These are phyloP conservation scores for Virgularia gustaviana DNA, from an alignment of 92 coral and sea anemone genomes.

Conservation along the genomic window DNA sequence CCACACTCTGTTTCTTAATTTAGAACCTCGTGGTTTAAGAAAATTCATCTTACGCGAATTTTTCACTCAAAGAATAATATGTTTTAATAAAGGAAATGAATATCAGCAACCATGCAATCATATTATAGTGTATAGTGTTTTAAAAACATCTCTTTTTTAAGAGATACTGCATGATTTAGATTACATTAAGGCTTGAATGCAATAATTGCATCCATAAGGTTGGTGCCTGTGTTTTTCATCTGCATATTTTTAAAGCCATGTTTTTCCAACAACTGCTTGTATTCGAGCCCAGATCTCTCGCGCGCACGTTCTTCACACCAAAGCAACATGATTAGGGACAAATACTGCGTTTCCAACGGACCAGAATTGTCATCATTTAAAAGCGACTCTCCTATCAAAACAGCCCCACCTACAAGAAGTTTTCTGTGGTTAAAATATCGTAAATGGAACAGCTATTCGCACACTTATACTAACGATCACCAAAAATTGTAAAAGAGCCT, in stretches of 20 bases:
- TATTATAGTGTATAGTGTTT: too few relatives aligned
- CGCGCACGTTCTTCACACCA: conserved; percentile 33
- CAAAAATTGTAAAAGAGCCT: background rate
- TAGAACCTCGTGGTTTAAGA: too few relatives aligned
- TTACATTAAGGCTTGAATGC: too few relatives aligned
- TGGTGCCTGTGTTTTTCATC: background rate
- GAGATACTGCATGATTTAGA: too few relatives aligned
- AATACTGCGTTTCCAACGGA: conserved; percentile 43
- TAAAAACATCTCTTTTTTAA: too few relatives aligned
- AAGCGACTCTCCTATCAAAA: conserved; percentile 58
- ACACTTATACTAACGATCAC: background rate
- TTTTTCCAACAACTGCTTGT: conserved; percentile 32
- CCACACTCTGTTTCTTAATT: too few relatives aligned
- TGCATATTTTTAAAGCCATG: conserved; percentile 26
- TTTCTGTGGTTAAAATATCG: background rate
- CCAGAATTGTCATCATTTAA: conserved; percentile 63
- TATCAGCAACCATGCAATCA: too few relatives aligned
- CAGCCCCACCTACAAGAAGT: conserved; percentile 53
- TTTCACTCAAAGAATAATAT: too few relatives aligned
- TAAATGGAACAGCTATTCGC: background rate
- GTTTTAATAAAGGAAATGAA: too few relatives aligned
- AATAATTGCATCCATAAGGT: too few relatives aligned
- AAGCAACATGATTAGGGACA: conserved; percentile 57
- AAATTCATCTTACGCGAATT: too few relatives aligned
- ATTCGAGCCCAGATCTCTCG: conserved; percentile 34